Evolutionary conservation across 2,888 invertebrate genomes (phyloP).

Genomic region (Drosophila greeni): DNA sequence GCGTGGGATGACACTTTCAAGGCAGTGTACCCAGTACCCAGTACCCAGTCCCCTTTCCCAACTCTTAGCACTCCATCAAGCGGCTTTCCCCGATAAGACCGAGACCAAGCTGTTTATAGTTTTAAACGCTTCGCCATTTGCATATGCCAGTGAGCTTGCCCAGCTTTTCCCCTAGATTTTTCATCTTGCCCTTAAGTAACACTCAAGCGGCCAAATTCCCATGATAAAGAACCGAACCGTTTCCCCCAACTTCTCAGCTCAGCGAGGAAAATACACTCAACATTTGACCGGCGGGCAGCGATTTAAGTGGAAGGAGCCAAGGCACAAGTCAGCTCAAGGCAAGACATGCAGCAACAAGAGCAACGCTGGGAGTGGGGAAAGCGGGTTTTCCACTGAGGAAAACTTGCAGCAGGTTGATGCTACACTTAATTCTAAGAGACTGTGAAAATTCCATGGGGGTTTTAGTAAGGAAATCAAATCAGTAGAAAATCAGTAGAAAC

Average conservation of each 20-base stretch:
- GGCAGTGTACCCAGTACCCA: neutral
- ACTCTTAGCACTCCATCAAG: conserved; percentile 18
- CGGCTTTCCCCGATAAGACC: conserved; percentile 20
- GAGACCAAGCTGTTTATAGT: conserved; percentile 54
- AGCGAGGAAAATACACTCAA: conserved; percentile 13
- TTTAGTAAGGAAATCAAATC: neutral
- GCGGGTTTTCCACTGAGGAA: conserved; percentile 7
- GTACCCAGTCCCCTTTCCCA: conserved; percentile 1
- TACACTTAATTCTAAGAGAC: neutral
- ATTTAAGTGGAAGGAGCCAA: conserved; percentile 41
- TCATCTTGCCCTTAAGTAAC: conserved; percentile 13
- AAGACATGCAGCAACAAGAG: conserved; percentile 12
- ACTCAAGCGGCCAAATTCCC: conserved; percentile 58
- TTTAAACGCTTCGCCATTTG: conserved; percentile 55
- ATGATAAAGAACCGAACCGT: conserved; percentile 63
- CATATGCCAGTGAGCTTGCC: too few species aligned
- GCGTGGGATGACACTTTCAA: conserved; percentile 26
- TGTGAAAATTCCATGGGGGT: neutral
- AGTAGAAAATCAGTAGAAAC: too few species aligned
- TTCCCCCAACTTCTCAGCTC: neutral
- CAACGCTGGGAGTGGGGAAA: neutral
- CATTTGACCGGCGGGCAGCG: conserved; percentile 51
- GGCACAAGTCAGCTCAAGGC: conserved; percentile 23
- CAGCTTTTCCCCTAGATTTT: conserved; percentile 1
- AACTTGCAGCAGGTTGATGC: neutral